phyloP scores from a whole-genome alignment of 92 coral and sea anemone species.

The Muricea muricata region DNA sequence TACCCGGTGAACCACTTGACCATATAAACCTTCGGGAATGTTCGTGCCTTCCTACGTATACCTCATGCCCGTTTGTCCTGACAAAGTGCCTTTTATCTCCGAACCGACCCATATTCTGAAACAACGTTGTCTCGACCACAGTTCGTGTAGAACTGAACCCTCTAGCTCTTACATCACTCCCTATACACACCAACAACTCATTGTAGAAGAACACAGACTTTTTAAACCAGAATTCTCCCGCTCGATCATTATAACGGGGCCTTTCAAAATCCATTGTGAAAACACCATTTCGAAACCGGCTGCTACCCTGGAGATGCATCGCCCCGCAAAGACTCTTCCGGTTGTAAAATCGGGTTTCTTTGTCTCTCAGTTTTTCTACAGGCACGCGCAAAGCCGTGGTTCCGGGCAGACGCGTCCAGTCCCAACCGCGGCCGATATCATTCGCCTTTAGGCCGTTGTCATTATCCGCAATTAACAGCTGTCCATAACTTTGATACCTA shows the following conservation, averaged over 20 bases:
- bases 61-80: slow-evolving; percentile 24
- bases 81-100: slow-evolving; percentile 25
- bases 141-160: not conserved
- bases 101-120: slow-evolving; percentile 67
- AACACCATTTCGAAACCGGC: slow-evolving; percentile 58
- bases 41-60: not conserved
- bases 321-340: slow-evolving; percentile 68
- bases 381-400: slow-evolving; percentile 71
- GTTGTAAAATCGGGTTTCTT: slow-evolving; percentile 59
- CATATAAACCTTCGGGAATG: not conserved
- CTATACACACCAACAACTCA: slow-evolving; percentile 70
- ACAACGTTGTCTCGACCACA: slow-evolving; percentile 71
- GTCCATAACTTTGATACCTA: slow-evolving; percentile 73
- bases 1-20: slow-evolving; percentile 16
- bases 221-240: slow-evolving; percentile 56
- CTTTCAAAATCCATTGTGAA: slow-evolving; percentile 76
- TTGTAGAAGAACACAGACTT: slow-evolving; percentile 80
- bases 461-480: slow-evolving; percentile 69
- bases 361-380: not conserved
- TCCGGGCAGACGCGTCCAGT: slow-evolving; percentile 84
- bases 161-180: slow-evolving; percentile 58
- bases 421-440: slow-evolving; percentile 78
- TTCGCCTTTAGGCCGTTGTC: slow-evolving; percentile 57
- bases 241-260: slow-evolving; percentile 44
- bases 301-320: slow-evolving; percentile 64